These are phyloP conservation scores for Novumbra hubbsi DNA, from an alignment of 2,797 vertebrate genomes.

Conservation along the genomic window DNA sequence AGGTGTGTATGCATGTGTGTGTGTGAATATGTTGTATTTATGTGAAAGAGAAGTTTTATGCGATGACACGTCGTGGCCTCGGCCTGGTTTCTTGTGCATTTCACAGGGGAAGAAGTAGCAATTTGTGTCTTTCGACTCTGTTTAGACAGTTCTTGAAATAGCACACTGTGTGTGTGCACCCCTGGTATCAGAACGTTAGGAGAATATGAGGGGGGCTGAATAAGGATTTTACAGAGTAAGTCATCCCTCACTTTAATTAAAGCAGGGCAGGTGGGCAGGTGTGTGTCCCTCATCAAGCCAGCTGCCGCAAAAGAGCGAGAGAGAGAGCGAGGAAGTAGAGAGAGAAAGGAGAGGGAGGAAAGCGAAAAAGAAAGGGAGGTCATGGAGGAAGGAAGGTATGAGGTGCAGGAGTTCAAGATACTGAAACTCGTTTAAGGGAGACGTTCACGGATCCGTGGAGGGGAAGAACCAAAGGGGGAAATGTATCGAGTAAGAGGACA, in stretches of 20 bases:
- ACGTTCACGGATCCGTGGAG: slow-evolving; percentile 37
- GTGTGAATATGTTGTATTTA: slow-evolving; percentile 2
- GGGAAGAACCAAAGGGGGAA: slow-evolving; percentile 27
- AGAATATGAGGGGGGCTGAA: slow-evolving; percentile 11
- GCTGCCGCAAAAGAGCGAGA: slow-evolving; percentile 58
- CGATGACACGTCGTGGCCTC: slow-evolving; percentile 40
- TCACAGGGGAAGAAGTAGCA: slow-evolving; percentile 20
- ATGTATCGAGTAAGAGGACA: slow-evolving; percentile 38
- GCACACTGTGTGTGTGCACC: slow-evolving; percentile 26
- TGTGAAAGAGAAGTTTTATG: slow-evolving; percentile 39
- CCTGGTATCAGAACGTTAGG: neutral
- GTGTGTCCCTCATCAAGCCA: slow-evolving; percentile 60
- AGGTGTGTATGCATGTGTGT: slow-evolving; percentile 11
- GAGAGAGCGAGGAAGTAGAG: slow-evolving; percentile 24
- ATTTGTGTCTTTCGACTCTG: slow-evolving; percentile 26
- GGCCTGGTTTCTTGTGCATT: slow-evolving; percentile 19
- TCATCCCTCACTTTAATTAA: slow-evolving; percentile 45
- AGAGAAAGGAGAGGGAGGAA: slow-evolving; percentile 15
- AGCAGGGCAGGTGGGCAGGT: slow-evolving; percentile 55
- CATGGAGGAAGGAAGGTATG: slow-evolving; percentile 24
- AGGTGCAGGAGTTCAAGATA: slow-evolving; percentile 36
- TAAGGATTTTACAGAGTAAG: slow-evolving; percentile 24
- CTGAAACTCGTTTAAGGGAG: slow-evolving; percentile 44
- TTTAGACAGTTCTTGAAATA: slow-evolving; percentile 37
- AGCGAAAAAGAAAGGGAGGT: slow-evolving; percentile 11